Base-by-base conservation (phyloP, 1,140 invertebrate species). In the Eurosta solidaginis region DNA sequence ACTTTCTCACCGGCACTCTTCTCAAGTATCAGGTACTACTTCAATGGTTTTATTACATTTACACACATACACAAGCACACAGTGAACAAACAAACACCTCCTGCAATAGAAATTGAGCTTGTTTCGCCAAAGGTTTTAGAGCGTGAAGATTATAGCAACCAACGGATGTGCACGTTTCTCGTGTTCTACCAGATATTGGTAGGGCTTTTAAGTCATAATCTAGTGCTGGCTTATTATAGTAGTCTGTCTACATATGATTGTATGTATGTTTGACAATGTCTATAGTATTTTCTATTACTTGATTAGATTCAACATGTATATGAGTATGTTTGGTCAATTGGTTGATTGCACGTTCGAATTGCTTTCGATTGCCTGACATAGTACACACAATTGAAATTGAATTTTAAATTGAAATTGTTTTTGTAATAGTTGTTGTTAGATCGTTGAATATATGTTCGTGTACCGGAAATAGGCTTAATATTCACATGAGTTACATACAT, bases 341-440 rank as follows among this genome's bases (percentile, higher is more conserved):
- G 45, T n/a, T n/a, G n/a, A n/a, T n/a, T 47, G 45, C 45, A 47
- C 45, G 49, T 14, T 68, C 59, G 1, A 20, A 40, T 22, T 68
- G 59, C 59, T 68, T 40, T 68, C 59, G 59, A 68, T 40, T 40
- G 29, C 6, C 33, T 68, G 36, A 10, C 59, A 68, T 36, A 68
- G n/a, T n/a, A n/a, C n/a, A n/a, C 22, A 40, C 7, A 36, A 68
- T 68, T 36, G 29, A 68, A 68, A 68, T 68, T 40, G 59, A 68
- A 68, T 42, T 68, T 40, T 22, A 68, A 68, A 68, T 68, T 68
- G 29, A 40, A 68, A 68, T 68, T 68, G 59, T 68, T 36, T 36
- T 68, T 22, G 36, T 68, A 40, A 40, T 9, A 1, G 59, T n/a
- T 68, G 3, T 68, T 68, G 29, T 68, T 12, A 68, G 59, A 17